These are phyloP conservation scores for Neopipo cinnamomea DNA, from an alignment of 2,113 vertebrate species.

Conservation along the genomic window DNA sequence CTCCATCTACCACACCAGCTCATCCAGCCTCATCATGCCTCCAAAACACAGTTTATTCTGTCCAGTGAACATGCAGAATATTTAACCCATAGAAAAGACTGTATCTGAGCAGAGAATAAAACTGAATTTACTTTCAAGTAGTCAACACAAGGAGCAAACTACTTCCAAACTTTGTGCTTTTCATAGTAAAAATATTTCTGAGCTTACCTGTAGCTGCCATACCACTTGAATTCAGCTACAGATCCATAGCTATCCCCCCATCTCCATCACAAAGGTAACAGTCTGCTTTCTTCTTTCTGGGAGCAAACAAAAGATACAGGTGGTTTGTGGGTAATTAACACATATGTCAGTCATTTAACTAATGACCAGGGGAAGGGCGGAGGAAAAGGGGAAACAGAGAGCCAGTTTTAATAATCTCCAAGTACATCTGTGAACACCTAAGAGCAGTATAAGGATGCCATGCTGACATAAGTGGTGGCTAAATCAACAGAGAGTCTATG, in stretches of 20 bases:
- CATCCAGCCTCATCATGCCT: neutral
- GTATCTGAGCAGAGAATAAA: neutral
- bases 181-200: neutral
- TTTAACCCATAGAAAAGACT: neutral
- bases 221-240: neutral
- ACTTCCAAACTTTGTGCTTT: neutral
- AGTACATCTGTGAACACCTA: neutral
- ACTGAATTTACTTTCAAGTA: neutral
- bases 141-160: neutral
- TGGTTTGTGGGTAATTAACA: neutral
- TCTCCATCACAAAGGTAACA: neutral
- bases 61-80: neutral
- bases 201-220: neutral
- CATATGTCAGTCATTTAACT: neutral
- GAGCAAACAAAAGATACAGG: neutral
- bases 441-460: neutral
- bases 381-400: neutral
- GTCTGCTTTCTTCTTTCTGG: neutral
- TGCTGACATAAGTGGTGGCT: neutral
- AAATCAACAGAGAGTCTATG: neutral
- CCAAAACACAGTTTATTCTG: neutral
- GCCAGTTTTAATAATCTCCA: neutral
- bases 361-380: neutral
- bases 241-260: neutral
- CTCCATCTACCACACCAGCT: neutral